These are phyloP conservation scores for Diadophis punctatus DNA, from an alignment of 2,113 vertebrate species.

Conservation along the genomic window DNA sequence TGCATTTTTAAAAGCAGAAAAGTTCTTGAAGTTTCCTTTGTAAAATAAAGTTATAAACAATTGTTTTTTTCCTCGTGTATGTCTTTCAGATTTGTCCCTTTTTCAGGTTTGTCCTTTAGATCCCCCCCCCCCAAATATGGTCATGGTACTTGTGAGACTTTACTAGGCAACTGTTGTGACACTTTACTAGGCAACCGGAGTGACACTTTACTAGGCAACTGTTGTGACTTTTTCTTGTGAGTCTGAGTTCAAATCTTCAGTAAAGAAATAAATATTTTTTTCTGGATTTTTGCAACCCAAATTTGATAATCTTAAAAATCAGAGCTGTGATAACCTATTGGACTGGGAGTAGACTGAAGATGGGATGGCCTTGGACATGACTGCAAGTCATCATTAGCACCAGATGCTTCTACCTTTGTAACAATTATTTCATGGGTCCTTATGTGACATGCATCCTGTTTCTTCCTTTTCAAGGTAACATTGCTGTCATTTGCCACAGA, in stretches of 20 bases:
- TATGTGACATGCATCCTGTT: slow-evolving; percentile 16
- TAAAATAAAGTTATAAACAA: background rate
- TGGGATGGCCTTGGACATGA: background rate
- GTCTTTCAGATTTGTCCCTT: background rate
- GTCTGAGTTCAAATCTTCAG: background rate
- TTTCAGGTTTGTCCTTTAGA: background rate
- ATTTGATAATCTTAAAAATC: background rate
- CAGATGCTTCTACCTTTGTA: accelerated
- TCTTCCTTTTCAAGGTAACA: slow-evolving; percentile 76
- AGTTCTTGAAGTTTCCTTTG: background rate
- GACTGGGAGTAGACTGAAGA: background rate
- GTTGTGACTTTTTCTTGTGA: background rate
- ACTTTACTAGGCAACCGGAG: background rate
- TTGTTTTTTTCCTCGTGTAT: background rate
- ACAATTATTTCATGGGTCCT: background rate
- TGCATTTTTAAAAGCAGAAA: background rate
- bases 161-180: background rate
- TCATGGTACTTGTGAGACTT: background rate
- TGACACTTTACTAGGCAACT: background rate
- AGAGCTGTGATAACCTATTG: background rate
- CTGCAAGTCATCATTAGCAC: background rate
- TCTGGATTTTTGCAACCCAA: background rate
- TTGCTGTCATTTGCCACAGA: slow-evolving; percentile 90
- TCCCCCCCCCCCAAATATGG: background rate
- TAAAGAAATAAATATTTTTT: background rate